Conservation (phyloP, 2,113 vertebrate species). For the Hemibagrus wyckioides region DNA sequence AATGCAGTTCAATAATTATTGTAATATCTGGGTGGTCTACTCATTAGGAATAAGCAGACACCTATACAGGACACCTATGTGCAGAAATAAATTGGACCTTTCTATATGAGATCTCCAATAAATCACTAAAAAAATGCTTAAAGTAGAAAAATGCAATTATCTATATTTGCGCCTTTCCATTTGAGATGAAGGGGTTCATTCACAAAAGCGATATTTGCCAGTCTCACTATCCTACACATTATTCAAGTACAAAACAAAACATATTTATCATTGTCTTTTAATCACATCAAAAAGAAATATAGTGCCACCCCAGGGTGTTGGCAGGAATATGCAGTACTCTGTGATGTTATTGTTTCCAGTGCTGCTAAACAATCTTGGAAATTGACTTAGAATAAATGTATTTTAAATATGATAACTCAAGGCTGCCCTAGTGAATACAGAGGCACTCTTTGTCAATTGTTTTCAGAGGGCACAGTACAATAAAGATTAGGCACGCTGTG, state of each 20-base stretch:
- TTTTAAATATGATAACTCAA: conserved; percentile 60
- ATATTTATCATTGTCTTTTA: conserved; percentile 59
- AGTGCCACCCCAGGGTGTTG: conserved; percentile 56
- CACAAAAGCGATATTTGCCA: conserved; percentile 67
- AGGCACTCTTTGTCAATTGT: conserved; percentile 55
- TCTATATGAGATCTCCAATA: conserved; percentile 34
- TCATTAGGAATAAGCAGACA: conserved; percentile 22
- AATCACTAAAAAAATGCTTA: conserved; percentile 42
- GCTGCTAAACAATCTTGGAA: conserved; percentile 58
- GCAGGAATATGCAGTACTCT: conserved; percentile 52
- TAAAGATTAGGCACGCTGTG: conserved; percentile 48
- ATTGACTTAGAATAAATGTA: conserved; percentile 61
- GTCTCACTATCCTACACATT: conserved; percentile 42
- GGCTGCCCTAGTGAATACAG: conserved; percentile 52
- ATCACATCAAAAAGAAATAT: conserved; percentile 59
- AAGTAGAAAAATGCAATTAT: conserved; percentile 70
- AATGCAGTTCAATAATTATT: conserved; percentile 30
- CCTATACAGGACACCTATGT: conserved; percentile 2
- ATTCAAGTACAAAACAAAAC: conserved; percentile 56
- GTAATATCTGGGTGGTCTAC: conserved; percentile 18
- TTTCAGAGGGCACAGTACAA: conserved; percentile 49
- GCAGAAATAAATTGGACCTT: conserved; percentile 40
- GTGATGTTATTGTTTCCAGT: conserved; percentile 59
- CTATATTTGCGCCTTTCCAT: conserved; percentile 76
- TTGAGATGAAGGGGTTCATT: conserved; percentile 81